phyloP scores from a whole-genome alignment of 2,113 vertebrate genomes.

The Paradisaea rubra region DNA sequence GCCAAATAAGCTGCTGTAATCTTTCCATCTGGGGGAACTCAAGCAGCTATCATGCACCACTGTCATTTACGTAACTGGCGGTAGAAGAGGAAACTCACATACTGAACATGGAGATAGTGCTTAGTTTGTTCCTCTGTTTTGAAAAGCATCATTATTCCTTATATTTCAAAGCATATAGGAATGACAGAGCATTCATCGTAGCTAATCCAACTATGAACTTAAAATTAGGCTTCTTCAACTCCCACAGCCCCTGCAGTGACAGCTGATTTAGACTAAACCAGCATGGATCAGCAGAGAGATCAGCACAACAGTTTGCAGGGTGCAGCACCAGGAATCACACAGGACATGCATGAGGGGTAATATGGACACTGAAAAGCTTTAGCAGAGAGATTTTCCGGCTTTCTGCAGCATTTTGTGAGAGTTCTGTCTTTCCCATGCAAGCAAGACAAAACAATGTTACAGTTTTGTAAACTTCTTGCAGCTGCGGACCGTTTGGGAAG shows the following conservation, averaged over 20 bases:
- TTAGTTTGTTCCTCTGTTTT: neutral
- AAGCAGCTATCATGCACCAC: neutral
- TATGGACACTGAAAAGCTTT: too few species aligned
- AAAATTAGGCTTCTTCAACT: neutral
- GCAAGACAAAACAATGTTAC: too few species aligned
- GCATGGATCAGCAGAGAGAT: neutral
- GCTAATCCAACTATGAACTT: neutral
- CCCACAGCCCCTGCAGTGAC: neutral
- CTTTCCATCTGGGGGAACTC: neutral
- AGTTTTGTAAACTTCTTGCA: too few species aligned
- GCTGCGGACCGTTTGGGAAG: too few species aligned
- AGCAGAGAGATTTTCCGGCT: too few species aligned
- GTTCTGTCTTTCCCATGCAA: too few species aligned
- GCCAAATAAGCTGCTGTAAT: neutral
- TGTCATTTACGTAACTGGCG: neutral
- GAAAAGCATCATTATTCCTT: neutral
- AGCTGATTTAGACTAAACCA: neutral
- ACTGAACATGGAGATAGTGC: neutral
- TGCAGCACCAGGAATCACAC: neutral
- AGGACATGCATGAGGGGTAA: neutral
- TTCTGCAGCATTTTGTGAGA: too few species aligned
- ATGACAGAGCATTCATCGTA: neutral
- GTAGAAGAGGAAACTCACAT: neutral
- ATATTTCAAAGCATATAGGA: neutral
- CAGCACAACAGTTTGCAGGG: neutral